Evolutionary conservation across 2,113 vertebrate genomes (phyloP).

Genomic region (Calidris pygmaea): DNA sequence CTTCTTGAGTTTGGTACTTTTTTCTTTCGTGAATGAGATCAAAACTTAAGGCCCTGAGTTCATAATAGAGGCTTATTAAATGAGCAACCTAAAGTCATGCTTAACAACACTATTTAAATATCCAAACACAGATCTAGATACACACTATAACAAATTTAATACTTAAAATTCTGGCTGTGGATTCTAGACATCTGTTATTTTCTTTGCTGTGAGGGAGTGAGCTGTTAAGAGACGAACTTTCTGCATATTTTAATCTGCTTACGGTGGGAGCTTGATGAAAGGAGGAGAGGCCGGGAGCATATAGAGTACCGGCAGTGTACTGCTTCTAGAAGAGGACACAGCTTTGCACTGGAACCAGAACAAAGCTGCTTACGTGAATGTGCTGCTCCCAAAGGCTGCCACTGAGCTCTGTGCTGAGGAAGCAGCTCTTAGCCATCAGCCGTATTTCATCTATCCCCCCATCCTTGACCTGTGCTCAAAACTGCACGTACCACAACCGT

Average conservation of each 20-base stretch:
- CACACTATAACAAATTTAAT: background rate
- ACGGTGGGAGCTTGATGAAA: background rate
- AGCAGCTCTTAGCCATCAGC: background rate
- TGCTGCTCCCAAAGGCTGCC: background rate
- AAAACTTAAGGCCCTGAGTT: background rate
- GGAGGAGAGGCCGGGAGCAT: background rate
- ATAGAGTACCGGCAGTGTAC: background rate
- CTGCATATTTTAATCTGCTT: conserved; percentile 7
- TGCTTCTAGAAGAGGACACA: background rate
- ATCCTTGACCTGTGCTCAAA: background rate
- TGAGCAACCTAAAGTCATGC: conserved; percentile 1
- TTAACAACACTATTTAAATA: conserved; percentile 17
- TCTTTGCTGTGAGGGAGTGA: conserved; percentile 13
- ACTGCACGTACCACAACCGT: background rate
- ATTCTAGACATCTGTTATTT: conserved; percentile 48
- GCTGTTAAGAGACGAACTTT: conserved; percentile 16
- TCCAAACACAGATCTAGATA: background rate
- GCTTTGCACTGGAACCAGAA: background rate
- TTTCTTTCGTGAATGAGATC: background rate
- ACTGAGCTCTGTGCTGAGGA: background rate
- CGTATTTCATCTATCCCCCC: background rate
- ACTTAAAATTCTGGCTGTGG: conserved; percentile 2
- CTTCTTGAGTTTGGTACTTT: background rate
- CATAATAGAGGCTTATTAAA: background rate
- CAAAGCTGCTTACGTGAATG: background rate